Conservation (phyloP, 2,888 invertebrate species). For the Synanthedon tipuliformis region DNA sequence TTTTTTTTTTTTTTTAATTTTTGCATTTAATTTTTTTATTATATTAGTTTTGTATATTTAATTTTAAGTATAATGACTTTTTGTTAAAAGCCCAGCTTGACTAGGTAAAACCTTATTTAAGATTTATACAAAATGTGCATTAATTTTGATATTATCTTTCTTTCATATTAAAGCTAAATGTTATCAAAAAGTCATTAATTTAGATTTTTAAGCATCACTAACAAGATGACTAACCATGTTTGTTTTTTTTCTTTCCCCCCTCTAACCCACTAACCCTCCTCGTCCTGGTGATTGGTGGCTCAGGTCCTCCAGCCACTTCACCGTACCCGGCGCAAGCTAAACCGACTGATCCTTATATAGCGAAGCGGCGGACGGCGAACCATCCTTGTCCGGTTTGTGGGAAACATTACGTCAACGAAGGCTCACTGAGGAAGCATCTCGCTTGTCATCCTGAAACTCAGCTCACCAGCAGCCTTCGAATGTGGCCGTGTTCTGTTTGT, state of each 20-base stretch:
- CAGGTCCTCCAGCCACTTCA: slow-evolving; percentile 74
- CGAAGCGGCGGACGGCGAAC: slow-evolving; percentile 93
- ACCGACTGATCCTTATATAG: slow-evolving; percentile 83
- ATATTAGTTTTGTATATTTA: no score
- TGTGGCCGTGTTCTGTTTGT: slow-evolving; percentile 97
- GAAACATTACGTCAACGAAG: slow-evolving; percentile 95
- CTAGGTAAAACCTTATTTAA: no score
- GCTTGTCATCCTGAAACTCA: slow-evolving; percentile 95
- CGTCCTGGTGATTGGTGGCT: slow-evolving; percentile 62
- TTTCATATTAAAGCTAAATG: neutral
- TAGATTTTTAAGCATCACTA: slow-evolving; percentile 17
- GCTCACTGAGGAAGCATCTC: slow-evolving; percentile 90
- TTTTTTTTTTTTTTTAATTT: neutral
- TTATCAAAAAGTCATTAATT: neutral
- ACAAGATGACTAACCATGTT: slow-evolving; percentile 46
- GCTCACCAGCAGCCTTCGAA: slow-evolving; percentile 86
- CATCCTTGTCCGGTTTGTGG: slow-evolving; percentile 96
- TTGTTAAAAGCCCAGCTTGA: no score
- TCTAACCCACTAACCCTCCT: slow-evolving; percentile 62
- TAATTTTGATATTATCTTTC: no score
- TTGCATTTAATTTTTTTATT: no score
- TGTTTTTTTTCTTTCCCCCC: slow-evolving; percentile 35
- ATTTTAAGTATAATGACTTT: no score
- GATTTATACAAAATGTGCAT: no score
- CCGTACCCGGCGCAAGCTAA: slow-evolving; percentile 69